These are phyloP conservation scores for Penaeus chinensis DNA, from an alignment of 1,140 invertebrate species.

Conservation along the genomic window DNA sequence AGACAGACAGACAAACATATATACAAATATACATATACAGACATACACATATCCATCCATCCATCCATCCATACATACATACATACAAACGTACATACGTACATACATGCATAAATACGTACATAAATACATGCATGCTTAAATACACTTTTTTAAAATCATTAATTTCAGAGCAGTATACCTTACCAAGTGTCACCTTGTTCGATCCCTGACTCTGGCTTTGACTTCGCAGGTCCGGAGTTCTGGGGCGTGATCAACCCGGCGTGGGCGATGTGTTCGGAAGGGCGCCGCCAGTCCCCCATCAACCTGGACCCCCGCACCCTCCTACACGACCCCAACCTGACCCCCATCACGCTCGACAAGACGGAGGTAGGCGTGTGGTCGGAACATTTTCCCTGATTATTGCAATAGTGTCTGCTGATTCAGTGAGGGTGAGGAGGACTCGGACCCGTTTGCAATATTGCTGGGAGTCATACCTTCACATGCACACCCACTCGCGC, in stretches of 20 bases:
- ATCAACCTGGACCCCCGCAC: slow-evolving; percentile 51
- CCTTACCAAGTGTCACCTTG: too few relatives aligned
- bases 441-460: too few relatives aligned
- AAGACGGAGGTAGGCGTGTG: slow-evolving; percentile 21
- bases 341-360: slow-evolving; percentile 43
- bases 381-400: too few relatives aligned
- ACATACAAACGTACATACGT: not conserved
- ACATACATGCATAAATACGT: not conserved
- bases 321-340: slow-evolving; percentile 46
- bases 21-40: not conserved
- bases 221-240: slow-evolving; percentile 29
- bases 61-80: not conserved
- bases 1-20: too few relatives aligned
- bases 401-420: too few relatives aligned
- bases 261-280: slow-evolving; percentile 46
- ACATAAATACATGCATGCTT: not conserved
- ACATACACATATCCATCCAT: not conserved
- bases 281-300: slow-evolving; percentile 43
- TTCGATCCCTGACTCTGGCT: not conserved
- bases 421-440: too few relatives aligned
- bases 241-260: slow-evolving; percentile 56
- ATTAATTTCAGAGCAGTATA: not conserved
- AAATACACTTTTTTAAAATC: not conserved
- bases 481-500: too few relatives aligned
- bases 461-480: too few relatives aligned